Percentiles rank a stretch among this genome's conserved stretches.
These are phyloP conservation scores for Trematomus bernacchii DNA, from an alignment of 2,797 vertebrate species.

Conservation along the genomic window DNA sequence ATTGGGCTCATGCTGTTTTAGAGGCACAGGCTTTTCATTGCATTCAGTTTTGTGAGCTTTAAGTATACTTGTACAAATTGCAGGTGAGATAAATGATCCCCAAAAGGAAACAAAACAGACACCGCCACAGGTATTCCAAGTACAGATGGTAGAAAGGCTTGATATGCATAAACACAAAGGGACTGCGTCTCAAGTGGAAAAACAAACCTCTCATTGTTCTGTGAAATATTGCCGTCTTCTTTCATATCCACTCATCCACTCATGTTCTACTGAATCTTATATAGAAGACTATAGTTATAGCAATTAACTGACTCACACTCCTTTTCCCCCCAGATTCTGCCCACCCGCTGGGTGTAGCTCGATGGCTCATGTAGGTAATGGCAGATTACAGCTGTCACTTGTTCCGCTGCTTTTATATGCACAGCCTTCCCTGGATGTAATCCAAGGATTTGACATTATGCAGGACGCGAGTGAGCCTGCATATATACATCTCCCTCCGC, in stretches of 20 bases:
- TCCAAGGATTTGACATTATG: conserved; percentile 80
- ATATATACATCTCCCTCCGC: conserved; percentile 36
- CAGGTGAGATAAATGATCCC: conserved; percentile 37
- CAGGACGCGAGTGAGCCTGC: conserved; percentile 55
- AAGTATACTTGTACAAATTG: conserved; percentile 29
- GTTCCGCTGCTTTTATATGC: conserved; percentile 71
- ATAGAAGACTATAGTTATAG: conserved; percentile 14
- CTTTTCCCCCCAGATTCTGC: conserved; percentile 31
- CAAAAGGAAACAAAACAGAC: conserved; percentile 19
- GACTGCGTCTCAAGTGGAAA: conserved; percentile 28
- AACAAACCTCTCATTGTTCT: conserved; percentile 37
- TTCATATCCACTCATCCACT: conserved; percentile 41
- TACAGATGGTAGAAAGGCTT: conserved; percentile 28
- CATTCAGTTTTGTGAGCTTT: conserved; percentile 3
- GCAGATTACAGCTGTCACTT: conserved; percentile 81
- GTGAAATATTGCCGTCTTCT: conserved; percentile 28
- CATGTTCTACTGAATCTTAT: conserved; percentile 6
- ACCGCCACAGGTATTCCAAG: conserved; percentile 20
- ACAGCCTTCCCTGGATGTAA: conserved; percentile 79
- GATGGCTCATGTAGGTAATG: conserved; percentile 67
- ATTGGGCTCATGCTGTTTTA: conserved; percentile 48
- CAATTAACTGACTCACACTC: conserved; percentile 57
- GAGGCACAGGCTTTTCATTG: conserved; percentile 10
- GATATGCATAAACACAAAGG: conserved; percentile 22
- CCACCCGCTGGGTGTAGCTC: conserved; percentile 46